These are phyloP conservation scores for Aricia artaxerxes DNA, from an alignment of 2,888 invertebrate species.

Conservation along the genomic window DNA sequence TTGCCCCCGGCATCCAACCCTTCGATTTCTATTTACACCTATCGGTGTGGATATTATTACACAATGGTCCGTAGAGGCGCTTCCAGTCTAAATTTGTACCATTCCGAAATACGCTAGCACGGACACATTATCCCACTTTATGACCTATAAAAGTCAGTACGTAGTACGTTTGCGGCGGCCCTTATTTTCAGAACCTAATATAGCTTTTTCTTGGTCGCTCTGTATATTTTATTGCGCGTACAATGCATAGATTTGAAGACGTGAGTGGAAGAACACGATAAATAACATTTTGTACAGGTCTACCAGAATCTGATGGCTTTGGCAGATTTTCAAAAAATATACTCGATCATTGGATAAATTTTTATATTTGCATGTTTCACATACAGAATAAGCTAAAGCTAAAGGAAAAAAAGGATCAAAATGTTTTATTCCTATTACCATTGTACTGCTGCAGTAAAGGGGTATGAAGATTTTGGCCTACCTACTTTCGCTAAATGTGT, in stretches of 20 bases:
- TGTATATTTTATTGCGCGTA: conserved; percentile 62
- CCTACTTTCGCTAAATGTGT: too few relatives aligned
- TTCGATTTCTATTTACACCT: conserved; percentile 30
- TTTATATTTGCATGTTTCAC: too few relatives aligned
- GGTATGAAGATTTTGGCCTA: too few relatives aligned
- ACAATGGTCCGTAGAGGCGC: conserved; percentile 67
- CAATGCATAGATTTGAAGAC: conserved; percentile 64
- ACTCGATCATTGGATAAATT: too few relatives aligned
- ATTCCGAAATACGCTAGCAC: conserved; percentile 76
- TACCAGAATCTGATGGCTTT: too few relatives aligned
- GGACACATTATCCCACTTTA: conserved; percentile 78
- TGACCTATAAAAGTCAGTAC: conserved; percentile 79
- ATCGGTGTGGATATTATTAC: conserved; percentile 47
- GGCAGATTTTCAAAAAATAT: too few relatives aligned
- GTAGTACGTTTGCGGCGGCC: conserved; percentile 76
- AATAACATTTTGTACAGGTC: too few relatives aligned
- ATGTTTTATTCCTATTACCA: too few relatives aligned
- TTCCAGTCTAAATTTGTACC: conserved; percentile 75
- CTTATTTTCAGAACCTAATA: conserved; percentile 56
- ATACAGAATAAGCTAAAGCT: too few relatives aligned
- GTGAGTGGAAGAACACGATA: not conserved
- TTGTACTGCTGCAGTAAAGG: too few relatives aligned
- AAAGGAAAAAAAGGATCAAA: too few relatives aligned
- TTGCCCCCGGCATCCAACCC: conserved; percentile 11
- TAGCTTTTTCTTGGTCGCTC: conserved; percentile 26